Evolutionary conservation across 2,797 vertebrate genomes (phyloP).

Genomic region (Aselliscus stoliczkanus): DNA sequence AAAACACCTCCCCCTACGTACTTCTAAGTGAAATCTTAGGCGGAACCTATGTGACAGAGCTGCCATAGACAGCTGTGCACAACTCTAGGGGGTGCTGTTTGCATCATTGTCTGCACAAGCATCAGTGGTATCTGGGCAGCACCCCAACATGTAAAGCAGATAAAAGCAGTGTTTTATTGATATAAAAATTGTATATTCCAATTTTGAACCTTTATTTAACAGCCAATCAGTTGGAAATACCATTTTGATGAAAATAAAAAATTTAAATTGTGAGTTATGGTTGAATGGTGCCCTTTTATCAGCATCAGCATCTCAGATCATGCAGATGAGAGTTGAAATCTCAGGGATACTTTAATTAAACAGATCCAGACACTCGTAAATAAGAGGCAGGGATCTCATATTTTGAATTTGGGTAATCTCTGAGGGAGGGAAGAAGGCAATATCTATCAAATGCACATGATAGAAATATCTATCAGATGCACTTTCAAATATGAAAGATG

Average conservation of each 20-base stretch:
- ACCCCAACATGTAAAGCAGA: neutral
- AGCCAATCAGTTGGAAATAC: neutral
- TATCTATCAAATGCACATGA: neutral
- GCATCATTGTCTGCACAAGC: neutral
- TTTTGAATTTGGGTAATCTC: neutral
- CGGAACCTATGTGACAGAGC: neutral
- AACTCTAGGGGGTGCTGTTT: neutral
- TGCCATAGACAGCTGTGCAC: neutral
- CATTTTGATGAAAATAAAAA: conserved; percentile 15
- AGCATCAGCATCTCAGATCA: neutral
- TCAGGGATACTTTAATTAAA: neutral
- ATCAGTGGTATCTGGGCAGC: neutral
- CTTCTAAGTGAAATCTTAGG: neutral
- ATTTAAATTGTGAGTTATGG: neutral
- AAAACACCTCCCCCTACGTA: too few species aligned
- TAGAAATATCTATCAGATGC: too few species aligned
- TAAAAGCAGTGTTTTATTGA: neutral
- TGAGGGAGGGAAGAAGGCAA: neutral
- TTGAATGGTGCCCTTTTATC: neutral
- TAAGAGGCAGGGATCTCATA: neutral
- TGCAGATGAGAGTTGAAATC: neutral
- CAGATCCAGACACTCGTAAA: neutral
- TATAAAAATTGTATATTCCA: neutral
- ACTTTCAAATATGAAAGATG: conserved; percentile 34
- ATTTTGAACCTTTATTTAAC: conserved; percentile 16